Conservation (phyloP, 2,888 invertebrate species). For the Cheilosia grossa region DNA sequence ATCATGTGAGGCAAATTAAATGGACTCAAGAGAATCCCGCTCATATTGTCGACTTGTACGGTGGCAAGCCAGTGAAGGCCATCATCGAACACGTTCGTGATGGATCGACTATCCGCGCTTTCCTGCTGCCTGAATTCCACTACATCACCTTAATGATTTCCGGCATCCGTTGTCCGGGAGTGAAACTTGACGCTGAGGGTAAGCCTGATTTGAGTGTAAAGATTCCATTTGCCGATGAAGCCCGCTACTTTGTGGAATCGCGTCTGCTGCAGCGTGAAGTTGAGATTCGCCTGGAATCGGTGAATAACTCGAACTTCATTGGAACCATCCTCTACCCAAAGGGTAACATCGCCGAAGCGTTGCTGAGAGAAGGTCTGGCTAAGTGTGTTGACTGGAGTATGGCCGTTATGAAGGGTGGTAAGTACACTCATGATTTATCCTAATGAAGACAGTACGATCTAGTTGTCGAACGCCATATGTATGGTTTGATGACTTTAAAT, state of each 20-base stretch:
- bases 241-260: slow-evolving; percentile 96
- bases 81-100: slow-evolving; percentile 99
- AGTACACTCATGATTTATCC: slow-evolving; percentile 66
- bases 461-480: slow-evolving; percentile 35
- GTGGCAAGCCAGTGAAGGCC: slow-evolving; percentile 94
- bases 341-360: slow-evolving; percentile 96
- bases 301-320: slow-evolving; percentile 96
- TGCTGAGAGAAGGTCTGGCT: slow-evolving; percentile 95
- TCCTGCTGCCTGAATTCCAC: slow-evolving; percentile 94
- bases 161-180: slow-evolving; percentile 94
- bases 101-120: slow-evolving; percentile 96
- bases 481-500: slow-evolving; percentile 57
- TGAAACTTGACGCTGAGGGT: slow-evolving; percentile 90
- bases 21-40: slow-evolving; percentile 95
- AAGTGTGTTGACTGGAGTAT: slow-evolving; percentile 97
- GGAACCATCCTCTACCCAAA: slow-evolving; percentile 96
- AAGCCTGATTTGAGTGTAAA: slow-evolving; percentile 87
- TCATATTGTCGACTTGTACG: slow-evolving; percentile 92
- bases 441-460: slow-evolving; percentile 56
- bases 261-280: slow-evolving; percentile 95
- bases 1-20: slow-evolving; percentile 93
- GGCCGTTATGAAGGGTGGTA: slow-evolving; percentile 89
- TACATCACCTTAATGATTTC: slow-evolving; percentile 97
- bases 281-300: slow-evolving; percentile 94
- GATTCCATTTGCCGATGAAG: slow-evolving; percentile 93